Base-by-base conservation (phyloP, 2,113 vertebrate species). In the Uropsilus gracilis region DNA sequence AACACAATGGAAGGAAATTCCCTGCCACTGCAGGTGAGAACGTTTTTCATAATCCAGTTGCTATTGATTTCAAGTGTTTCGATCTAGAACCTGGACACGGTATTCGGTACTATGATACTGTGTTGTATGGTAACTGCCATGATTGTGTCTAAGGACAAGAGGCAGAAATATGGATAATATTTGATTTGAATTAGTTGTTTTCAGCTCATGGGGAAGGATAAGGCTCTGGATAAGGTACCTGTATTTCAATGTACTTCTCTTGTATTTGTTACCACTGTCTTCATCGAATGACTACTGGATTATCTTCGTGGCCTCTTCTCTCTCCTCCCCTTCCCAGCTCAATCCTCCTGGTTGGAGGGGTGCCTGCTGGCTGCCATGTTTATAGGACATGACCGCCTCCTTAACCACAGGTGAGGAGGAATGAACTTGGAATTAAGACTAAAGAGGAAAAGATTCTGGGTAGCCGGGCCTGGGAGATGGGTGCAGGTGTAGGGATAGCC, bases 51-150 rank as follows among this genome's bases (percentile, higher is more conserved):
- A 11, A 63, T 80, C 8, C 20, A 95, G 75, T 78, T 89, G 66
- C 95, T 73, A 94, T 73, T 96, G 92, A 86, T 76, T 32, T 88
- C 7, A 84, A 96, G 24, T 59, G 12, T 69, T n/a, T 34, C 46
- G 48, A 44, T 6, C 81, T 86, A 90, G 39, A 26, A 11, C 86
- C 20, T 78, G 89, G 91, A 86, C 64, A 75, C 9, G 30, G 11
- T 20, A 55, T 71, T 46, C 3, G 34, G 87, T 78, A 83, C 55
- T 39, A 22, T 9, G 1, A 66, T 30, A 24, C 48, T 20, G 32
- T 59, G 57, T 44, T 68, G 72, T 91, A 75, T 80, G 59, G 14
- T 85, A 91, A 73, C 50, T 87, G 28, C 75, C 89, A 80, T 82
- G 44, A 16, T 63, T 80, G 17, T 1, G 68, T 32, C 46, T 11